phyloP scores from a whole-genome alignment of 2,888 invertebrate genomes.

The Lasioglossum figueresi region DNA sequence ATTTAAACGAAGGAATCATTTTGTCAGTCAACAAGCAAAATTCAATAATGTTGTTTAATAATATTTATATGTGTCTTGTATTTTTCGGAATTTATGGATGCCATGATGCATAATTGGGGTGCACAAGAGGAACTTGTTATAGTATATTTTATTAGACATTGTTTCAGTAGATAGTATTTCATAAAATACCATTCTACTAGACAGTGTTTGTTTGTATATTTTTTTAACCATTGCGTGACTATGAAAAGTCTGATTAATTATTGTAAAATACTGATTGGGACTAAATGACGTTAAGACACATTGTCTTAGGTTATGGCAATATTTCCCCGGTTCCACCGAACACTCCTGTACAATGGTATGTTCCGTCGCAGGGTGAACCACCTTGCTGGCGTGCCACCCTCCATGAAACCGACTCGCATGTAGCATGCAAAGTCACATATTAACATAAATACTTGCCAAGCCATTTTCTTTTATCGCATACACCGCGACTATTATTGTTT shows the following conservation, averaged over 20 bases:
- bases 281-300: background rate
- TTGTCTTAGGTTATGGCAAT: background rate
- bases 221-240: background rate
- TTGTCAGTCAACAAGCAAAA: background rate
- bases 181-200: too few species aligned
- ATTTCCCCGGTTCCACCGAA: constrained; percentile 49
- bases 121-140: background rate
- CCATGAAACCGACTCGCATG: constrained; percentile 62
- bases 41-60: background rate
- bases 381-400: constrained; percentile 64
- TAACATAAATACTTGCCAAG: constrained; percentile 65
- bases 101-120: background rate
- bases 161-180: background rate
- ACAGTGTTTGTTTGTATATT: background rate
- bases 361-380: constrained; percentile 74
- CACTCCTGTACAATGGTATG: constrained; percentile 69
- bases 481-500: constrained; percentile 29
- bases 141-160: background rate
- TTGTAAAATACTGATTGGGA: background rate
- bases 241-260: background rate
- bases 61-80: background rate
- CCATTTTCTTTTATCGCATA: constrained; percentile 63
- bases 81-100: too few species aligned
- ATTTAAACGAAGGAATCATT: background rate
- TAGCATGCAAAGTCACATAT: constrained; percentile 56